phyloP scores from a whole-genome alignment of 2,888 invertebrate genomes.

The Diachrysia chrysitis region DNA sequence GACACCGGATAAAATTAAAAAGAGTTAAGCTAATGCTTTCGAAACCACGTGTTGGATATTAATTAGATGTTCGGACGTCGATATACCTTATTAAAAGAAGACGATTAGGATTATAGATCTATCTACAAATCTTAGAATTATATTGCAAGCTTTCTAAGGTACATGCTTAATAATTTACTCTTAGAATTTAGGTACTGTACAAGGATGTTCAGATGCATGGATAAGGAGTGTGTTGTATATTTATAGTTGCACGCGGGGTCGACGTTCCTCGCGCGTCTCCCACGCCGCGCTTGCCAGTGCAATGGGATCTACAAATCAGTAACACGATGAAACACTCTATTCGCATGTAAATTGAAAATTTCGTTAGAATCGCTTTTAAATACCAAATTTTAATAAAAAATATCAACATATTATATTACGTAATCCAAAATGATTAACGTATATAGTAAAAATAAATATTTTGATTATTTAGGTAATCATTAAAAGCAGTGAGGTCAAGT shows the following conservation, averaged over 20 bases:
- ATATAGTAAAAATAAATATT: neutral
- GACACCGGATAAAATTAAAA: neutral
- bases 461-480: slow-evolving; percentile 1
- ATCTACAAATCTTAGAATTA: neutral
- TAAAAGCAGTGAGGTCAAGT: slow-evolving; percentile 15
- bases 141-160: neutral
- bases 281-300: slow-evolving; percentile 76
- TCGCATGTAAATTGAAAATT: slow-evolving; percentile 54
- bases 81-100: neutral
- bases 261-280: slow-evolving; percentile 83
- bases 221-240: slow-evolving; percentile 80
- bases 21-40: neutral
- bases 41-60: neutral
- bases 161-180: neutral
- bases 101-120: neutral
- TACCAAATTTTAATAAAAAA: slow-evolving; percentile 12
- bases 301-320: slow-evolving; percentile 76
- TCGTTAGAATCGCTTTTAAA: neutral
- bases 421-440: neutral
- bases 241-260: slow-evolving; percentile 87
- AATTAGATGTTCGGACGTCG: neutral
- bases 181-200: slow-evolving; percentile 4
- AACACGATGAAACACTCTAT: slow-evolving; percentile 59
- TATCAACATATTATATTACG: neutral
- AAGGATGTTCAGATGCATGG: slow-evolving; percentile 74